Base-by-base conservation (phyloP, 2,797 vertebrate genomes). In the Dendrocincla fuliginosa region DNA sequence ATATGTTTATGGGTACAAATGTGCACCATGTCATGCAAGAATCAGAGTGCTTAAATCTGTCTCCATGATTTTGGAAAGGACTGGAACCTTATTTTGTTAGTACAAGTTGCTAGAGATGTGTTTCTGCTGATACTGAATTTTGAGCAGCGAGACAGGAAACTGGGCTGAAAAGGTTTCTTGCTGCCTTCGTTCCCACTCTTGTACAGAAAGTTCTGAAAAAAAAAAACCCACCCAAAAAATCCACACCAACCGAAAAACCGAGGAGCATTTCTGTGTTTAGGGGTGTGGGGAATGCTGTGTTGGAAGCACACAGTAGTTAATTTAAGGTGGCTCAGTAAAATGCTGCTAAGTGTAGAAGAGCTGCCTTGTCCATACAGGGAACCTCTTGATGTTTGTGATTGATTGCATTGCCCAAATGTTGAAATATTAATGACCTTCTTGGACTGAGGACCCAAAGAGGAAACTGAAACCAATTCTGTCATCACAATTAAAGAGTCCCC, bases 401-500 rank as follows among this genome's bases (percentile, higher is more conserved):
- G 98, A 98, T 98, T 98, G 98, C 97, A 96, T 98, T 97, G 98
- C 97, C 97, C 97, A 97, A 98, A 98, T 97, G 98, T 98, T 98
- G 98, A 98, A 98, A 98, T 98, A 98, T 98, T 98, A 98, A 98
- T 97, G 97, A 98, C 98, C 97, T 98, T 95, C 97, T 98, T 97
- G 98, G 98, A 98, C 97, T 97, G 90, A 97, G 97, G 97, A 98
- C 98, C 98, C 97, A 97, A 98, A 98, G 98, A 98, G 98, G 98
- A 98, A 98, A 98, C 98, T 97, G 98, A 98, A 99, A 99, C 98
- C 98, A 98, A 98, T 98, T 98, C 98, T 99, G 99, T 99, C 99
- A 98, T 98, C 98, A 98, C 98, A 99, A 99, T 99, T 99, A 99
- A 99, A 99, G 98, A 98, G 98, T 99, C 99, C 98, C 99, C 98